Evolutionary conservation across 2,888 invertebrate species (phyloP), one percentile per base, ranked within the genome.

Genomic region (Callimorpha dominula): DNA sequence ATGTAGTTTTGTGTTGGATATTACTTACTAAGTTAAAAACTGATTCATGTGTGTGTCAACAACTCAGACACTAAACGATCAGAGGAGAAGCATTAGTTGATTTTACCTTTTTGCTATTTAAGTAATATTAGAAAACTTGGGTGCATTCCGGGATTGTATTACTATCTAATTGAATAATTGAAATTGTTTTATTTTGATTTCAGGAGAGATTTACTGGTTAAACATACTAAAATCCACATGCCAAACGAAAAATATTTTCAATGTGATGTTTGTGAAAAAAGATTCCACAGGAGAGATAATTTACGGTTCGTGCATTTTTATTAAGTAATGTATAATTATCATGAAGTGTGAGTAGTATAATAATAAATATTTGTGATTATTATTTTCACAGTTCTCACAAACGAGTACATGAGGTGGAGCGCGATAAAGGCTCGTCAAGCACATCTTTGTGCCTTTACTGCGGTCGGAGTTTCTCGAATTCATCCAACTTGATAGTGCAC

Each of bases 211-310:
- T 96, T 96, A 83, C 92, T 97, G 14, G 96, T 96, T 0, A 96
- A 97, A 69, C 97, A 97, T 88, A 96, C 96, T 42, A 96, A 96
- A 82, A 92, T 96, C n/a, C 97, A 97, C 87, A 93, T 95, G 84
- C 95, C 95, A 0, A 89, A 92, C 63, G 95, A 95, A 70, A 96
- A 96, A 78, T 91, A 92, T 66, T 96, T 94, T 78, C 95, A 96
- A 81, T 97, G 97, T 78, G 92, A 96, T 9, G 89, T 96, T n/a
- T 97, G 97, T 79, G 92, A 96, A 11, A 96, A 96, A 75, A 96
- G 96, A 82, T 97, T 96, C 78, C 95, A 96, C 75, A 94, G 97
- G 52, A 96, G 96, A 80, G 96, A 96, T 81, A 96, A 96, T 84
- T 91, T 97, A 73, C 89, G 93, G 96, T 95, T 70, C 82, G 86